Percentiles rank a stretch among this genome's conserved stretches.
Evolutionary conservation across 1,140 invertebrate species (phyloP).

Genomic region (Plectus sambesii): DNA sequence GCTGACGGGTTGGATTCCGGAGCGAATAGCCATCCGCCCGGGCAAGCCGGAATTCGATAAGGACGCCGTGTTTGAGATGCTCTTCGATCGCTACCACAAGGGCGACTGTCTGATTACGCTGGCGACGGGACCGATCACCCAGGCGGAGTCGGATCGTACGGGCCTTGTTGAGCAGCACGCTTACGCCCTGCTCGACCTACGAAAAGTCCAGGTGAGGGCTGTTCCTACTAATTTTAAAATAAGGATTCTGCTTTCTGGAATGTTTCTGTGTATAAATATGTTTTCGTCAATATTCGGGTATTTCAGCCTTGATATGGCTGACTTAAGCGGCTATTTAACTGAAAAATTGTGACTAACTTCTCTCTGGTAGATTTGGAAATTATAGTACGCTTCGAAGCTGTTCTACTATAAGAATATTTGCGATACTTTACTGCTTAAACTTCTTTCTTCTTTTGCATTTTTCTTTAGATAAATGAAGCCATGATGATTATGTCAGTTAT

Average conservation of each 20-base stretch:
- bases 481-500: no score
- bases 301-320: no score
- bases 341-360: no score
- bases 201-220: slow-evolving; percentile 56
- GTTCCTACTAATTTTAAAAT: neutral
- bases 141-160: slow-evolving; percentile 67
- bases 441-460: no score
- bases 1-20: slow-evolving; percentile 92
- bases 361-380: no score
- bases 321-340: no score
- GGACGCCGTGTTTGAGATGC: slow-evolving; percentile 64
- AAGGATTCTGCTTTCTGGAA: slow-evolving; percentile 1
- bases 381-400: no score
- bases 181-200: slow-evolving; percentile 82
- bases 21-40: slow-evolving; percentile 66
- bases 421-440: no score
- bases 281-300: slow-evolving; percentile 5
- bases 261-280: slow-evolving; percentile 7
- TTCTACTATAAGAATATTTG: no score
- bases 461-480: no score
- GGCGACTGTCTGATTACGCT: slow-evolving; percentile 71
- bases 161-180: slow-evolving; percentile 84
- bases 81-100: slow-evolving; percentile 62
- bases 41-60: slow-evolving; percentile 60
- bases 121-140: slow-evolving; percentile 71